Percentiles rank a stretch among this genome's conserved stretches.
Evolutionary conservation across 2,797 vertebrate species (phyloP).

Genomic region (Enteromius anoplus): DNA sequence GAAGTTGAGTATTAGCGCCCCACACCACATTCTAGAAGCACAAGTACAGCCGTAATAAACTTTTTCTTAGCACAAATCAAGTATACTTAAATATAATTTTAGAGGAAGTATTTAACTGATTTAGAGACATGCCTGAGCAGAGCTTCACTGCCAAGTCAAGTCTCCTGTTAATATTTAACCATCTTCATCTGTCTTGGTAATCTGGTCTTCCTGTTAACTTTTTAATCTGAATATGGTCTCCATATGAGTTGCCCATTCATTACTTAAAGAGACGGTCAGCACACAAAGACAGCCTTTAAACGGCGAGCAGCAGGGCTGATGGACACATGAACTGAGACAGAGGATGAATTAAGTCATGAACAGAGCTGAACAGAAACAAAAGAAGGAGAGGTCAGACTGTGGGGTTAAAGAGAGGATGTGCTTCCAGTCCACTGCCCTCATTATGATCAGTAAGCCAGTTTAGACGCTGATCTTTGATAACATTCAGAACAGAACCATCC

Average conservation of each 20-base stretch:
- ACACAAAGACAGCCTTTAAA: slow-evolving; percentile 44
- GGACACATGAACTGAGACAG: slow-evolving; percentile 30
- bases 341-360: slow-evolving; percentile 28
- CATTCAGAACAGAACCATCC: slow-evolving; percentile 18
- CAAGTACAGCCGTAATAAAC: no score
- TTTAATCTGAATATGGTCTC: not conserved
- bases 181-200: not conserved
- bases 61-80: no score
- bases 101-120: not conserved
- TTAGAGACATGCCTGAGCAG: slow-evolving; percentile 19
- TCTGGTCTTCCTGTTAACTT: not conserved
- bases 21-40: no score
- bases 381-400: slow-evolving; percentile 19
- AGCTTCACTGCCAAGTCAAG: not conserved
- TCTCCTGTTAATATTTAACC: not conserved
- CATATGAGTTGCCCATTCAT: slow-evolving; percentile 5
- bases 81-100: no score
- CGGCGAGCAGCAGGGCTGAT: not conserved
- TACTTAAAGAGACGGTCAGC: not conserved
- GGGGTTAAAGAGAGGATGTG: slow-evolving; percentile 26
- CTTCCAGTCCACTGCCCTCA: slow-evolving; percentile 50
- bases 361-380: slow-evolving; percentile 11
- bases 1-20: no score
- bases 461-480: slow-evolving; percentile 15
- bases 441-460: slow-evolving; percentile 56